These are phyloP conservation scores for Archocentrus centrarchus DNA, from an alignment of 2,113 vertebrate genomes.

Conservation along the genomic window DNA sequence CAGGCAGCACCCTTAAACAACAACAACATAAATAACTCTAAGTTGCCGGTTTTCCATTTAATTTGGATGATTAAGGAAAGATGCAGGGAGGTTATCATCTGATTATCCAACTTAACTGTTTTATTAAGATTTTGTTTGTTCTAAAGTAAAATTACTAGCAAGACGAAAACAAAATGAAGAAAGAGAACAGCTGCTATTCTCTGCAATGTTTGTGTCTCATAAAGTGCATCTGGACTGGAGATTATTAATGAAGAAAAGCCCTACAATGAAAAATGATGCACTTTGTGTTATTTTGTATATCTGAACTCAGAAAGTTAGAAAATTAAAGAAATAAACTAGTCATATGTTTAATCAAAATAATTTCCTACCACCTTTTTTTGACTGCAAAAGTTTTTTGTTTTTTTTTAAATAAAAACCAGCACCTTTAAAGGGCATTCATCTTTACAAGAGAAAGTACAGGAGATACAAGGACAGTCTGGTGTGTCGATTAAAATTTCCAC, in stretches of 20 bases:
- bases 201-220: background rate
- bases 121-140: slow-evolving; percentile 15
- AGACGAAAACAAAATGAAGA: background rate
- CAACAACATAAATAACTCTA: background rate
- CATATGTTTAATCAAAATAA: background rate
- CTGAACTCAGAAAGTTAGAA: background rate
- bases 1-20: too few species aligned
- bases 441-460: slow-evolving; percentile 19
- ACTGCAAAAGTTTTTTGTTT: background rate
- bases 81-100: background rate
- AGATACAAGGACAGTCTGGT: slow-evolving; percentile 44
- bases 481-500: slow-evolving; percentile 65
- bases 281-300: background rate
- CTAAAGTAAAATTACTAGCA: background rate
- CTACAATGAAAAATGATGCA: background rate
- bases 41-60: background rate
- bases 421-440: background rate
- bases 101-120: background rate
- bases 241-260: background rate
- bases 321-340: background rate
- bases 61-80: background rate
- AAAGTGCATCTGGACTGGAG: background rate
- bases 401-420: background rate
- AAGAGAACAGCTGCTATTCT: slow-evolving; percentile 10
- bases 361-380: too few species aligned